Evolutionary conservation across 2,888 invertebrate genomes (phyloP), one percentile per base, ranked within the genome.

Genomic region (Melanophora roralis): DNA sequence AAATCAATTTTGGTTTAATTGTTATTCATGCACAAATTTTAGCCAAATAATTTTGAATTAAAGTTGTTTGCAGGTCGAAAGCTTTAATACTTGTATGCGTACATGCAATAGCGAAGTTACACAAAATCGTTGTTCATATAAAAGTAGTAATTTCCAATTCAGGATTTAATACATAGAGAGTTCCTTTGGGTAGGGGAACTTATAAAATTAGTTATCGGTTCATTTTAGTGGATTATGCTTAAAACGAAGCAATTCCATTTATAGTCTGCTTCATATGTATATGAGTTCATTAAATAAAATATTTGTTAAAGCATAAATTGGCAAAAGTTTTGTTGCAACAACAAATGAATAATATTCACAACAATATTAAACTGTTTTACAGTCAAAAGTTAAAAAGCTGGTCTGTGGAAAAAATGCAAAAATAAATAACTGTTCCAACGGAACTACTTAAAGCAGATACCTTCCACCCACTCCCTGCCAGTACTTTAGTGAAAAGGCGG

Each of bases 221-320:
- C 62, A 21, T 40, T 38, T 65, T 65, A 38, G 38, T 49, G 49
- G 11, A 49, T 49, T 64, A 36, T 7, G 12, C 49, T 64, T 51
- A 21, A n/a, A 64, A 64, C 64, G 34, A 49, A 64, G 49, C 49
- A 64, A 23, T n/a, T 34, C 23, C 23, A 21, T 64, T 34, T 21
- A 21, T n/a, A 2, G 6, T 36, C 64, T 23, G n/a, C 49, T n/a
- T n/a, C n/a, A n/a, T n/a, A n/a, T n/a, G 62, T 38, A 47, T 64
- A 45, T 73, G 45, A 73, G 64, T 73, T 64, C 64, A 64, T 32
- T 45, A 53, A 23, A 72, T 72, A 34, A 72, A 72, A 72, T 72
- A 62, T 72, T 72, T 72, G 53, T 36, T 45, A 21, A 43, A 27
- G 45, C 53, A 53, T 53, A 36, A 59, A 69, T 59, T 49, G 27